A percentile compares a stretch with the other conserved stretches of the same genome.
phyloP scores from a whole-genome alignment of 2,888 invertebrate genomes.

The Julus scandinavius region DNA sequence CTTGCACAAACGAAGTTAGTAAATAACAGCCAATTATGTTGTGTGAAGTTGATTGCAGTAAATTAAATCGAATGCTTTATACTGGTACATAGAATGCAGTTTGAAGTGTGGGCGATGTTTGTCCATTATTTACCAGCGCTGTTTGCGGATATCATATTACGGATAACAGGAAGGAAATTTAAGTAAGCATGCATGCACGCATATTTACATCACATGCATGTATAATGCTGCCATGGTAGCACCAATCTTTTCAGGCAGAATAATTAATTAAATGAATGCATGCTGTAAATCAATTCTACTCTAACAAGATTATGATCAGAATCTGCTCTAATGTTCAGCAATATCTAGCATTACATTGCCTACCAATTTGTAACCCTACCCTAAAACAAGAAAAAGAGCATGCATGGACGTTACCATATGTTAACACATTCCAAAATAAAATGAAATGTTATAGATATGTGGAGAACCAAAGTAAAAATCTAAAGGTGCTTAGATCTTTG shows the following conservation, averaged over 20 bases:
- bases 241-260: neutral
- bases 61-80: neutral
- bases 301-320: no score
- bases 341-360: no score
- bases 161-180: neutral
- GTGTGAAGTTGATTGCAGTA: neutral
- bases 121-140: neutral
- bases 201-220: neutral
- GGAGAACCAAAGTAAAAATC: neutral
- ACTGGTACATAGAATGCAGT: neutral
- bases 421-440: neutral
- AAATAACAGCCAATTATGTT: neutral
- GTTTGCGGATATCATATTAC: neutral
- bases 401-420: no score
- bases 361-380: no score
- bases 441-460: neutral
- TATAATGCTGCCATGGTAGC: no score
- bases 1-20: neutral
- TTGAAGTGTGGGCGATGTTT: neutral
- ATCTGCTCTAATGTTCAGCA: no score
- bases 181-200: neutral
- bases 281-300: no score
- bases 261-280: neutral
- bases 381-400: no score
- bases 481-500: neutral